A percentile compares a stretch with the other conserved stretches of the same genome.
Evolutionary conservation across 2,113 vertebrate genomes (phyloP).

Genomic region (Xiphophorus maculatus): DNA sequence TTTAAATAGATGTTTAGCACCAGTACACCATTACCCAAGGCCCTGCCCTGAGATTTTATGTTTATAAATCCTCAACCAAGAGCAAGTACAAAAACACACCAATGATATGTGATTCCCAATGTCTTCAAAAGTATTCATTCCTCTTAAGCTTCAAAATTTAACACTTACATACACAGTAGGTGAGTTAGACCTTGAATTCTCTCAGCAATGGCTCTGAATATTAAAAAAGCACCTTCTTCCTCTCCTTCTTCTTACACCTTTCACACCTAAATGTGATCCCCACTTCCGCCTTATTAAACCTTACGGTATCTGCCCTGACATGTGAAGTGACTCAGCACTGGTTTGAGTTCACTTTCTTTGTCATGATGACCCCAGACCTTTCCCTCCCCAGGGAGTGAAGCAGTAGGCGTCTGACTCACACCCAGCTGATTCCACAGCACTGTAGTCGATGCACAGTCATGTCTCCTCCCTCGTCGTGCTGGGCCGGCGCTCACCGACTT

Average conservation of each 20-base stretch:
- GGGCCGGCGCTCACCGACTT: conserved; percentile 38
- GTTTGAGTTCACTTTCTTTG: conserved; percentile 41
- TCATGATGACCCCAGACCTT: conserved; percentile 49
- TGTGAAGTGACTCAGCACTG: conserved; percentile 43
- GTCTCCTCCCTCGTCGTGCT: conserved; percentile 49
- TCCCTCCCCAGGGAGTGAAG: conserved; percentile 27
- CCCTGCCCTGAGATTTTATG: conserved; percentile 44
- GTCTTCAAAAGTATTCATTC: background rate
- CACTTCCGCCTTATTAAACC: conserved; percentile 24
- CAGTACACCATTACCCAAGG: conserved; percentile 38
- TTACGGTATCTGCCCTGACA: conserved; percentile 27
- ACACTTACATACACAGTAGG: background rate
- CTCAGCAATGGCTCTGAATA: background rate
- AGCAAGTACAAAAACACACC: background rate
- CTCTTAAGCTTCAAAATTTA: background rate
- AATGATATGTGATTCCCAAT: background rate
- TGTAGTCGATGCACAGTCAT: conserved; percentile 36
- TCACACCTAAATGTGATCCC: background rate
- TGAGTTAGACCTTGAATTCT: background rate
- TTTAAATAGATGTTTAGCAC: conserved; percentile 10
- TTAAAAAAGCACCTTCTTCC: background rate
- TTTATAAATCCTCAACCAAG: conserved; percentile 11
- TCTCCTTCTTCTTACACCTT: conserved; percentile 4
- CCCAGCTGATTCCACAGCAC: conserved; percentile 48
- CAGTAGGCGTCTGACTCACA: conserved; percentile 59